A percentile compares a stretch with the other conserved stretches of the same genome.
phyloP scores from a whole-genome alignment of 2,888 invertebrate genomes.

The Heliothis peltigera region DNA sequence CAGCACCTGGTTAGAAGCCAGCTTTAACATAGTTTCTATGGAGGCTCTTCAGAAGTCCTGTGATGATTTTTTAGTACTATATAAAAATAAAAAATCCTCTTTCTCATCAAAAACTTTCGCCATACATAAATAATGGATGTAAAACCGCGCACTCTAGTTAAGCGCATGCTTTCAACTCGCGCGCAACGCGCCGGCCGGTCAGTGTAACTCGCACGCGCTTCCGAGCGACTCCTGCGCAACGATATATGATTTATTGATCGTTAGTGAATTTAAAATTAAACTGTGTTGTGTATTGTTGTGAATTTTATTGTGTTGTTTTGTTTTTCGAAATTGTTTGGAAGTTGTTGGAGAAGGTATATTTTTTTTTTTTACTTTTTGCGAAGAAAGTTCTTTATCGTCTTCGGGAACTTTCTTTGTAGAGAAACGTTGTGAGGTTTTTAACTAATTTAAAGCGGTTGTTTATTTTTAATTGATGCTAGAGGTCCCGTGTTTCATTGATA shows the following conservation, averaged over 20 bases:
- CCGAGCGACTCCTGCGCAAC: slow-evolving; percentile 44
- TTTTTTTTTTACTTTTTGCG: not conserved
- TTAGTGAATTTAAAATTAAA: slow-evolving; percentile 12
- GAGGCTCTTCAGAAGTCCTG: too few species aligned
- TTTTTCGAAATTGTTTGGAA: not conserved
- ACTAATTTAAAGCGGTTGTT: not conserved
- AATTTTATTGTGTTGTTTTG: not conserved
- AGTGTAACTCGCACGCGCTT: slow-evolving; percentile 38
- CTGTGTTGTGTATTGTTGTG: slow-evolving; percentile 16
- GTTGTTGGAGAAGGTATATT: slow-evolving; percentile 10
- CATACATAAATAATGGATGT: not conserved
- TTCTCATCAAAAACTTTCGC: not conserved
- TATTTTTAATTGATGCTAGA: too few species aligned
- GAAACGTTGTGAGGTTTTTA: not conserved
- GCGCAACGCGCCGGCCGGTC: slow-evolving; percentile 25
- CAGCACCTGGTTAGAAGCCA: too few species aligned
- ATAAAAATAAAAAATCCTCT: not conserved
- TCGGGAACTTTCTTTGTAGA: slow-evolving; percentile 1
- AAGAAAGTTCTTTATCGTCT: not conserved
- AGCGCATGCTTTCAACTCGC: slow-evolving; percentile 6
- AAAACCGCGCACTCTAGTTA: slow-evolving; percentile 26
- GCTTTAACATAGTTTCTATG: too few species aligned
- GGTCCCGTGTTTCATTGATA: too few species aligned
- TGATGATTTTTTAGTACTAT: too few species aligned
- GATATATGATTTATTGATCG: slow-evolving; percentile 11